Conservation (phyloP, 2,113 vertebrate species). For the Cyphomyrus plagiostoma region DNA sequence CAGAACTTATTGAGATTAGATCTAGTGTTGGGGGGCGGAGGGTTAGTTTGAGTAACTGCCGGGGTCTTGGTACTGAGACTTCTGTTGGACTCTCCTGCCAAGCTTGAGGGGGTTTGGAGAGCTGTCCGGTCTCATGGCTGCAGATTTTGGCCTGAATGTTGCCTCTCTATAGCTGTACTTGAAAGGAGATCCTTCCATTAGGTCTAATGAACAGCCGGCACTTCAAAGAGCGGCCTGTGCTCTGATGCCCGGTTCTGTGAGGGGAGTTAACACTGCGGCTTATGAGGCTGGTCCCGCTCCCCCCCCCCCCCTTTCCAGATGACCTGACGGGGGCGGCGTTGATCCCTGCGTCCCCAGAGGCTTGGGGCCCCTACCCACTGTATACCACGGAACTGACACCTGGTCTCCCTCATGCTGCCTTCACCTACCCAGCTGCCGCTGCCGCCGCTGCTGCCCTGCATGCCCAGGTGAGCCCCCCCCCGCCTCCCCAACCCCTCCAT, state of each 20-base stretch:
- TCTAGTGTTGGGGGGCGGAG: not conserved
- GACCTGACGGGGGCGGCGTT: slow-evolving; percentile 93
- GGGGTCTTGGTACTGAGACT: not conserved
- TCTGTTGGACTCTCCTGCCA: not conserved
- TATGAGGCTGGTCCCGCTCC: not conserved
- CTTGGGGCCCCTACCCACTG: slow-evolving; percentile 92
- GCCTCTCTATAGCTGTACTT: not conserved
- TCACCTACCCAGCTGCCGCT: slow-evolving; percentile 85
- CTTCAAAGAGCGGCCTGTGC: not conserved
- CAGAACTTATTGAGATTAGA: not conserved
- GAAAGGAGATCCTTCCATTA: not conserved
- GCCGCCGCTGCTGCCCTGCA: slow-evolving; percentile 82
- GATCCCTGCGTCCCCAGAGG: slow-evolving; percentile 89
- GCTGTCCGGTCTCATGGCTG: not conserved
- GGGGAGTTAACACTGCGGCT: not conserved
- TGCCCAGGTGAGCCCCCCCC: slow-evolving; percentile 76
- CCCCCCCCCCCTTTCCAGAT: slow-evolving; percentile 60
- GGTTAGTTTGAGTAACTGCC: not conserved
- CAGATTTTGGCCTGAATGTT: not conserved
- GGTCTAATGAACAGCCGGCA: not conserved
- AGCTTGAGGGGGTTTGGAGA: not conserved
- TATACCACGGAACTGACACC: slow-evolving; percentile 93
- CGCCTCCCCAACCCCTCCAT: too few species aligned
- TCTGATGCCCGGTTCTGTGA: not conserved
- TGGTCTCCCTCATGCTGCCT: slow-evolving; percentile 86